Evolutionary conservation across 2,888 invertebrate species (phyloP).

Genomic region (Acholoe squamosa): DNA sequence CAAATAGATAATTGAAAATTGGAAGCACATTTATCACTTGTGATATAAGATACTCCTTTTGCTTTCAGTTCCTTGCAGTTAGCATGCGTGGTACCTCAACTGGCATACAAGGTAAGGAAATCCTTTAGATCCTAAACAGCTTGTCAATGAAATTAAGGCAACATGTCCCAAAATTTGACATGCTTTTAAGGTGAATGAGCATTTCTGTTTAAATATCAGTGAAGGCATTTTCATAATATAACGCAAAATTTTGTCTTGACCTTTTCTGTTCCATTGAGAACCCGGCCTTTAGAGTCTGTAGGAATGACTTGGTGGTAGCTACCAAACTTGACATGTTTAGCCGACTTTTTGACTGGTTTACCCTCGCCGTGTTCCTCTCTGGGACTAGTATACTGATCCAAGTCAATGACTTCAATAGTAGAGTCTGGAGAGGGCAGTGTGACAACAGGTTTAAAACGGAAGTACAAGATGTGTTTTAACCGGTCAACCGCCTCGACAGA

Average conservation of each 20-base stretch:
- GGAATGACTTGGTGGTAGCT: neutral
- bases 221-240: conserved; percentile 24
- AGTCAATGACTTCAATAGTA: neutral
- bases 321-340: conserved; percentile 36
- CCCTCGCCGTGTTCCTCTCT: neutral
- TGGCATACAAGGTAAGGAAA: conserved; percentile 48
- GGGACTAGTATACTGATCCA: conserved; percentile 8
- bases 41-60: neutral
- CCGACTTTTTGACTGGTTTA: neutral
- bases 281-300: conserved; percentile 9
- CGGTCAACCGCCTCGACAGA: conserved; percentile 25
- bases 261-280: neutral
- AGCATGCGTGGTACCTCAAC: conserved; percentile 26
- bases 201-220: neutral
- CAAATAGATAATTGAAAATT: neutral
- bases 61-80: conserved; percentile 18
- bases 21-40: neutral
- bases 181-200: no score
- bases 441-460: neutral
- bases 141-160: no score
- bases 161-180: no score
- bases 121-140: no score
- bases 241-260: neutral
- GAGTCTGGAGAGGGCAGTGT: neutral
- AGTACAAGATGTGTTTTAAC: neutral